Conservation (phyloP, 1,140 invertebrate species). For the Penaeus indicus region DNA sequence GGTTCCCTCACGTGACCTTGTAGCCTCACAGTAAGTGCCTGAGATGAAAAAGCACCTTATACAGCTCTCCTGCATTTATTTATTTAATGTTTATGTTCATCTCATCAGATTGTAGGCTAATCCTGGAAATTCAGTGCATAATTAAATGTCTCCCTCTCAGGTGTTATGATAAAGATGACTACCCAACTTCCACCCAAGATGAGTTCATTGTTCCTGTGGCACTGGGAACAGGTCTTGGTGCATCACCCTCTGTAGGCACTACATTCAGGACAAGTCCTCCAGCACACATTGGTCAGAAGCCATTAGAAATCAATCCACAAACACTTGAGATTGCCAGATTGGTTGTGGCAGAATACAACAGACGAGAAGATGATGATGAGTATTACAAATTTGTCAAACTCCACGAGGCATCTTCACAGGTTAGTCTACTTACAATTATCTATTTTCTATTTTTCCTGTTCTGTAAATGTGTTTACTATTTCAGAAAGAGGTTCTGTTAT, state of each 20-base stretch:
- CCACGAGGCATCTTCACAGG: slow-evolving; percentile 57
- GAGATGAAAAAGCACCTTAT: no score
- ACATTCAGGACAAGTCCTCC: not conserved
- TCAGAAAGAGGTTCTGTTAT: not conserved
- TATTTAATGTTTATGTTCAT: no score
- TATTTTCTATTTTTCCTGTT: not conserved
- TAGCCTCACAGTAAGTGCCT: slow-evolving; percentile 43
- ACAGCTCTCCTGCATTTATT: no score
- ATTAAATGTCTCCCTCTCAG: not conserved
- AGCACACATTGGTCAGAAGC: slow-evolving; percentile 9
- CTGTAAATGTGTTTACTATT: not conserved
- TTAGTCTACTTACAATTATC: slow-evolving; percentile 29
- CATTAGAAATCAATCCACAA: not conserved
- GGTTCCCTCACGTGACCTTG: slow-evolving; percentile 58
- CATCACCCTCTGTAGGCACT: slow-evolving; percentile 20
- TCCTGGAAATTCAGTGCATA: not conserved
- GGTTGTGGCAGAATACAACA: slow-evolving; percentile 58
- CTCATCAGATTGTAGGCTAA: no score
- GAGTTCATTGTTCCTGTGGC: slow-evolving; percentile 60
- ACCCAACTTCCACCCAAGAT: slow-evolving; percentile 47
- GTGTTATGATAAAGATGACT: slow-evolving; percentile 64
- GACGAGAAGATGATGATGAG: slow-evolving; percentile 56
- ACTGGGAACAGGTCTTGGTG: slow-evolving; percentile 22
- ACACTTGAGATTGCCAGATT: slow-evolving; percentile 39
- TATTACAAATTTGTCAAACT: slow-evolving; percentile 52